Conservation (phyloP, 2,797 vertebrate genomes). For the Pelobates cultripes region DNA sequence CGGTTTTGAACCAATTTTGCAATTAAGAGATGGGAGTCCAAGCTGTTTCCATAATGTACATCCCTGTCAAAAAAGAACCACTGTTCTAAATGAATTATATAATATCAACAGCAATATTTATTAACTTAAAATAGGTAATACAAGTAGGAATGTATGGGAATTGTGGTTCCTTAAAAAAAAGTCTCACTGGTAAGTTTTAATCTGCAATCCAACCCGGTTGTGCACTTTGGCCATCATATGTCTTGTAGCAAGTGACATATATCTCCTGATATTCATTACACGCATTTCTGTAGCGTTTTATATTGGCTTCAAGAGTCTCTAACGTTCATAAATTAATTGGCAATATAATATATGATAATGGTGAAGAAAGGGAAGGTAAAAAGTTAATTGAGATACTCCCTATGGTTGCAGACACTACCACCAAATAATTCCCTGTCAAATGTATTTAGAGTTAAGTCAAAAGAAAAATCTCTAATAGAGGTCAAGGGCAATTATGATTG, state of each 20-base stretch:
- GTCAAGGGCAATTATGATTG: slow-evolving; percentile 51
- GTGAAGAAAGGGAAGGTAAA: slow-evolving; percentile 39
- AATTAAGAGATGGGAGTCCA: too few relatives aligned
- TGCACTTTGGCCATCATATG: too few relatives aligned
- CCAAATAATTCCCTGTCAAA: slow-evolving; percentile 55
- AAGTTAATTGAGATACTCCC: slow-evolving; percentile 55
- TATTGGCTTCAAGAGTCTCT: slow-evolving; percentile 40
- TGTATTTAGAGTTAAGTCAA: slow-evolving; percentile 51
- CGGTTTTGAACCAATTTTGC: too few relatives aligned
- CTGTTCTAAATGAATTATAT: too few relatives aligned
- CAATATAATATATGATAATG: slow-evolving; percentile 55
- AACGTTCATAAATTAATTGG: slow-evolving; percentile 50
- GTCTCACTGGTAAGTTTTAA: too few relatives aligned
- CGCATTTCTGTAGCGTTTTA: slow-evolving; percentile 24
- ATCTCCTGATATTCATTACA: slow-evolving; percentile 3
- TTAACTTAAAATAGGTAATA: too few relatives aligned
- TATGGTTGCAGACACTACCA: slow-evolving; percentile 46
- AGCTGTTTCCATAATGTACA: too few relatives aligned
- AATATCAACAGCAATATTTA: too few relatives aligned
- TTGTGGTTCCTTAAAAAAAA: too few relatives aligned
- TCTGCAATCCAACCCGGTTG: too few relatives aligned
- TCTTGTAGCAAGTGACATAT: background rate
- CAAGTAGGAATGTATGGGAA: too few relatives aligned
- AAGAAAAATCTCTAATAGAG: slow-evolving; percentile 44
- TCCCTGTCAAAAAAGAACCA: too few relatives aligned